Base-by-base conservation (phyloP, 2,888 invertebrate genomes). In the Mythimna loreyi region DNA sequence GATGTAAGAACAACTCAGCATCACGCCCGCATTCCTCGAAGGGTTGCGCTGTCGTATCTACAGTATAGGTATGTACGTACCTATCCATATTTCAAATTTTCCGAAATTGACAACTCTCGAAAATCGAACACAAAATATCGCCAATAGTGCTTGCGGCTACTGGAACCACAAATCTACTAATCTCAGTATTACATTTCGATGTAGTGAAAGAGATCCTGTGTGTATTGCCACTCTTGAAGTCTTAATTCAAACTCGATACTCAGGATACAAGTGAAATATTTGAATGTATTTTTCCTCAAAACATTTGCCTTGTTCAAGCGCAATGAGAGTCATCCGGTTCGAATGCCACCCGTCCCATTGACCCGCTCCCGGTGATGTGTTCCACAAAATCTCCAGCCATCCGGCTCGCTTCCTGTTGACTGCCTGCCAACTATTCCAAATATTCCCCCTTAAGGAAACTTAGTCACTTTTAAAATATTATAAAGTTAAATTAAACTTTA, bases 351-450 rank as follows among this genome's bases (percentile, higher is more conserved):
- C 47, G 55, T 60, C 66, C 62, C 73, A 49, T 67, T 76, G 68
- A 71, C 55, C 43, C 63, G 50, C 23, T 40, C 59, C 59, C 72
- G 23, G 75, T 78, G 80, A 84, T 67, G 62, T 75, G 72, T 67
- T 70, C 75, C 23, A 49, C 49, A 78, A 78, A 50, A 67, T 77
- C 73, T 67, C 68, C 63, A 58, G 64, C 68, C 36, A 85, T 85
- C 72, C 75, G 52, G 61, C 40, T 61, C 61, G 74, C 68, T 90
- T 91, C 91, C 92, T 87, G 78, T 90, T 91, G 91, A 91, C 67
- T 56, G 63, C 45, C 72, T 72, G 92, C 91, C 91, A 92, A 91
- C 78, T 83, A 90, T 91, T 74, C 80, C 56, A 72, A 84, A 75
- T 80, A 84, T 86, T 85, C 84, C 75, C 87, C 85, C 86, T 85